These are phyloP conservation scores for Coleophora deauratella DNA, from an alignment of 2,888 invertebrate genomes.

Conservation along the genomic window DNA sequence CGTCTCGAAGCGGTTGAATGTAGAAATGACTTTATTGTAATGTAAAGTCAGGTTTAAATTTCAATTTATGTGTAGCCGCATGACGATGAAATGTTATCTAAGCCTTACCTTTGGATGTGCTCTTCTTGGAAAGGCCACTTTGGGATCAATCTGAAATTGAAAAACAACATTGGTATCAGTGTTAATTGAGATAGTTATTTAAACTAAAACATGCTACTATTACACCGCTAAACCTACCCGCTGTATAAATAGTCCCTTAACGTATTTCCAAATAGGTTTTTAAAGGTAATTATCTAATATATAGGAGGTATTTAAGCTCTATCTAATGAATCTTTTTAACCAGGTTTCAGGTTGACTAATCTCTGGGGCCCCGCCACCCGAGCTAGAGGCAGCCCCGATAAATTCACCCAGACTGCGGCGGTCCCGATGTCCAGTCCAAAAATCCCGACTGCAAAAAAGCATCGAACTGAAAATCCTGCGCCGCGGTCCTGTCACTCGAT, in stretches of 20 bases:
- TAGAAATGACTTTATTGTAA: conserved; percentile 51
- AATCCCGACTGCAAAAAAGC: conserved; percentile 64
- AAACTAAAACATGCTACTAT: not conserved
- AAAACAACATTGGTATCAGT: conserved; percentile 26
- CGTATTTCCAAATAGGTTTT: too few species aligned
- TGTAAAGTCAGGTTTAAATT: conserved; percentile 44
- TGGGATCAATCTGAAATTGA: conserved; percentile 96
- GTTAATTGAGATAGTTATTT: not conserved
- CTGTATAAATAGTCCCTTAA: too few species aligned
- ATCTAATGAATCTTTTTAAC: too few species aligned
- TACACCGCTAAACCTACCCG: too few species aligned
- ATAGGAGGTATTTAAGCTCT: too few species aligned
- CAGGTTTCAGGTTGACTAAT: conserved; percentile 34
- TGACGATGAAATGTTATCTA: conserved; percentile 31
- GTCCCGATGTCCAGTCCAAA: conserved; percentile 53
- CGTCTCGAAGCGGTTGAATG: conserved; percentile 46
- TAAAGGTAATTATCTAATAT: too few species aligned
- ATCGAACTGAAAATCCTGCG: conserved; percentile 63
- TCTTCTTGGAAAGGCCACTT: conserved; percentile 99
- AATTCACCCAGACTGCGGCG: conserved; percentile 47
- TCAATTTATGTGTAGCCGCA: conserved; percentile 41
- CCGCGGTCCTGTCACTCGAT: conserved; percentile 70
- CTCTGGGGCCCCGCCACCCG: conserved; percentile 18
- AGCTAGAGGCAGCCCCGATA: conserved; percentile 26
- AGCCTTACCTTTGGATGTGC: conserved; percentile 97